phyloP scores from a whole-genome alignment of 2,888 invertebrate genomes.

The Trichacis sp. region DNA sequence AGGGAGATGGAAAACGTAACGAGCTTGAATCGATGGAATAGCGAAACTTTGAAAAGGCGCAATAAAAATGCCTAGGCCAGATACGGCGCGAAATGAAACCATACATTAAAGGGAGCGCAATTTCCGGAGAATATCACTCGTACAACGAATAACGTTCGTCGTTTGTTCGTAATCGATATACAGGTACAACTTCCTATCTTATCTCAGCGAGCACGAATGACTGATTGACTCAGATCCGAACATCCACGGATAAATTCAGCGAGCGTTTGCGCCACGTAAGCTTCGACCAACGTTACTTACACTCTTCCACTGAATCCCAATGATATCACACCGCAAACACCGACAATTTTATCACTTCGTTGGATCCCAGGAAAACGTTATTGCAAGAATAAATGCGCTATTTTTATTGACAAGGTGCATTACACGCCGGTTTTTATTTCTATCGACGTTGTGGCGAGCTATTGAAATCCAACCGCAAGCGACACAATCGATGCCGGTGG shows the following conservation, averaged over 20 bases:
- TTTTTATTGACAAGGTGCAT: neutral
- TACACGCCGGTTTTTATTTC: too few species aligned
- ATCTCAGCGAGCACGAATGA: constrained; percentile 41
- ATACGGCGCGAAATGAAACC: constrained; percentile 9
- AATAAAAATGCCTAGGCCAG: neutral
- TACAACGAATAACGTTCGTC: neutral
- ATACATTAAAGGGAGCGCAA: constrained; percentile 4
- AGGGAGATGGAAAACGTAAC: neutral
- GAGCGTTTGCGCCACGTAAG: neutral
- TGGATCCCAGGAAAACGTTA: neutral
- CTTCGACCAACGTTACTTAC: neutral
- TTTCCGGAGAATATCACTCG: constrained; percentile 13
- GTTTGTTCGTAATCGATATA: constrained; percentile 21
- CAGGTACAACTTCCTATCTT: constrained; percentile 23
- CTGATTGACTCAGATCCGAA: constrained; percentile 40
- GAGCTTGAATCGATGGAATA: neutral
- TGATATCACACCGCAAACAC: constrained; percentile 1
- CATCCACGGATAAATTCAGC: constrained; percentile 13
- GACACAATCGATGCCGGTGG: neutral
- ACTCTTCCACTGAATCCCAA: neutral
- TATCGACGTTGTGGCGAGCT: neutral
- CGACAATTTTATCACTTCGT: neutral
- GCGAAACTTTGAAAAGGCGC: neutral
- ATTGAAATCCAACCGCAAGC: neutral
- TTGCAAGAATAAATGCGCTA: neutral